These are phyloP conservation scores for Prinia subflava DNA, from an alignment of 2,113 vertebrate species.

Conservation along the genomic window DNA sequence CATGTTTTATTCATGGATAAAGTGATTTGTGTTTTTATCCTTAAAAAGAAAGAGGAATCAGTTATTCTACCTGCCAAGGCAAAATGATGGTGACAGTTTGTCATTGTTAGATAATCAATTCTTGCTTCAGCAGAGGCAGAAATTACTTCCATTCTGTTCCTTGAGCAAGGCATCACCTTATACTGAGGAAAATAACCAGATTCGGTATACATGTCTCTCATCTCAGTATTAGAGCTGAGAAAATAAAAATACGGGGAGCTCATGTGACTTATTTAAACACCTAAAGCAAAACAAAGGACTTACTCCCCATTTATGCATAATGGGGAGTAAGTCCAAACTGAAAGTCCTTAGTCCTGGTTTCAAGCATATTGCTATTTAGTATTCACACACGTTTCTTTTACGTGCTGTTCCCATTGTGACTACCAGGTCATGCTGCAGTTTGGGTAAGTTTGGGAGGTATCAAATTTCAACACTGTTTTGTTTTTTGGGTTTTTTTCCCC, in stretches of 20 bases:
- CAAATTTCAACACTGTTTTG: neutral
- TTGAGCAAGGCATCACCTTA: neutral
- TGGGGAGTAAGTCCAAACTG: neutral
- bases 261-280: neutral
- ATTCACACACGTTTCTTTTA: neutral
- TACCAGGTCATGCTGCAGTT: neutral
- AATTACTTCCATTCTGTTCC: neutral
- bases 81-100: neutral
- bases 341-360: neutral
- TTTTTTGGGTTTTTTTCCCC: too few relatives aligned
- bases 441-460: neutral
- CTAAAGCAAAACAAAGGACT: neutral
- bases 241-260: neutral
- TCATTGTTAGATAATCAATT: neutral
- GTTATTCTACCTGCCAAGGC: neutral
- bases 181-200: neutral
- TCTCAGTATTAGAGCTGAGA: neutral
- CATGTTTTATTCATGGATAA: neutral
- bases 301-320: neutral
- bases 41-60: neutral
- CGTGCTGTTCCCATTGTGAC: fast-evolving
- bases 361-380: neutral
- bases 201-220: neutral
- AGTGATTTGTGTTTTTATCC: neutral
- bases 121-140: neutral